Evolutionary conservation across 2,797 vertebrate genomes (phyloP).

Genomic region (Manis javanica): DNA sequence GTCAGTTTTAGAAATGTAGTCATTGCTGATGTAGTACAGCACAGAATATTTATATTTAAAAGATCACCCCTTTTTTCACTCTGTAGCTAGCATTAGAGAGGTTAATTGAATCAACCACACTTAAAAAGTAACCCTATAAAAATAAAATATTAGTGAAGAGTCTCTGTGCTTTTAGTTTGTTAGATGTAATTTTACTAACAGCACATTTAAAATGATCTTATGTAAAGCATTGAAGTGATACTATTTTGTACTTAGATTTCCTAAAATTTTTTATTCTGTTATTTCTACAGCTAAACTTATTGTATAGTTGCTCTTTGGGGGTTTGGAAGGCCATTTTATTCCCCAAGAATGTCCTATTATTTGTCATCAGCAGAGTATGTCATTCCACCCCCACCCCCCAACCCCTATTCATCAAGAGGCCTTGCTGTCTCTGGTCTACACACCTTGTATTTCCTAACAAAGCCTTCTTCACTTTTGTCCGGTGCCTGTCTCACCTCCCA

Average conservation of each 20-base stretch:
- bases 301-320: neutral
- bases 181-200: neutral
- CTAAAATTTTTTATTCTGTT: neutral
- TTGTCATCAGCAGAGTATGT: neutral
- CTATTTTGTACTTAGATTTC: neutral
- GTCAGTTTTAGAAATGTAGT: neutral
- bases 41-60: constrained; percentile 21
- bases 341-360: neutral
- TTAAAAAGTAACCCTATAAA: neutral
- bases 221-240: neutral
- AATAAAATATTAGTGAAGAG: neutral
- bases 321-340: neutral
- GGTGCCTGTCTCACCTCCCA: neutral
- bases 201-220: neutral
- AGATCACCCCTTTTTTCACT: neutral
- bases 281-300: neutral
- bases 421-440: neutral
- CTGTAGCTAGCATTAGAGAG: neutral
- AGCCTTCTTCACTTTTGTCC: neutral
- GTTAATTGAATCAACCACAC: neutral
- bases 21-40: neutral
- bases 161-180: constrained; percentile 21
- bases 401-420: neutral
- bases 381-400: accelerated
- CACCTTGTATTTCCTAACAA: neutral